A percentile compares a stretch with the other conserved stretches of the same genome.
phyloP scores from a whole-genome alignment of 2,888 invertebrate genomes.

The Margaritifera margaritifera region DNA sequence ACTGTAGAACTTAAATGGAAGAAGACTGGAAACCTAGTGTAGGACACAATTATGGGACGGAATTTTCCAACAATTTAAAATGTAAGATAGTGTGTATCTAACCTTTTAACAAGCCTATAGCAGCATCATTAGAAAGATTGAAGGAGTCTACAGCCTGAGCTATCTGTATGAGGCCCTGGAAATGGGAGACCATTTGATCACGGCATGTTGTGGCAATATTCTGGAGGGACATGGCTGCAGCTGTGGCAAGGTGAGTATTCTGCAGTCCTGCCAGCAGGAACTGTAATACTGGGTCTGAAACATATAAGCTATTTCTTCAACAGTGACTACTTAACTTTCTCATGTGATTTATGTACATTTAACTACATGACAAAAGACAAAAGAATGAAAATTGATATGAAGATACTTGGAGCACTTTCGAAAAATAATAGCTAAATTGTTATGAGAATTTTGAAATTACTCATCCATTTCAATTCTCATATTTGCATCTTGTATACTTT shows the following conservation, averaged over 20 bases:
- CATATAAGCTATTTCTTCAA: conserved; percentile 8
- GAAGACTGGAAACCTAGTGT: no score
- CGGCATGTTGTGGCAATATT: conserved; percentile 89
- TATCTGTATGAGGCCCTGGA: conserved; percentile 79
- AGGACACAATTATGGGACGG: no score
- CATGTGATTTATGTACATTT: no score
- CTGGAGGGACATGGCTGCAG: conserved; percentile 88
- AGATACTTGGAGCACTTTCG: no score
- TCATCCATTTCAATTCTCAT: no score
- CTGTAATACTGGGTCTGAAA: conserved; percentile 84
- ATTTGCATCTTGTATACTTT: no score
- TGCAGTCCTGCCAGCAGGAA: conserved; percentile 79
- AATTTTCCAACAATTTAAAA: no score
- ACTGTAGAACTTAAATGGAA: no score
- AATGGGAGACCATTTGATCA: conserved; percentile 84
- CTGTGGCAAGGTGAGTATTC: conserved; percentile 73
- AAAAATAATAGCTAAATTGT: no score
- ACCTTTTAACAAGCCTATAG: conserved; percentile 70
- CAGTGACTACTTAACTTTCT: neutral
- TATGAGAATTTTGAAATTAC: no score
- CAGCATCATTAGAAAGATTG: conserved; percentile 67
- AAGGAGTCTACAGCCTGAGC: conserved; percentile 69
- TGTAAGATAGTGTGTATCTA: neutral
- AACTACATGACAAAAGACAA: no score
- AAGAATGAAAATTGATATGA: no score